Base-by-base conservation (phyloP, 2,888 invertebrate genomes). In the Pegoplata infirma region DNA sequence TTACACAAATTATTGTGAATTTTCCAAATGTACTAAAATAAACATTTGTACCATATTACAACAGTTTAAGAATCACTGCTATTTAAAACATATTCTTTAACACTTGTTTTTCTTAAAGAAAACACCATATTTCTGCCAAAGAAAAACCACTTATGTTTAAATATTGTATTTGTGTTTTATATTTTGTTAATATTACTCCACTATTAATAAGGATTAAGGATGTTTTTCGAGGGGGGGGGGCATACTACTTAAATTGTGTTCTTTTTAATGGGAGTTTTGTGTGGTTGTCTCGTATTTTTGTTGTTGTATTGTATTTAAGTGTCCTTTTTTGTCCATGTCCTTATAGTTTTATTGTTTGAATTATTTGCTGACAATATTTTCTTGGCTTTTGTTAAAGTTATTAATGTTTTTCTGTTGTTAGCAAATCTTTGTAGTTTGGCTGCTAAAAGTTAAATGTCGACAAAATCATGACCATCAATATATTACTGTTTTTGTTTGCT, bases 281-380 rank as follows among this genome's bases (percentile, higher is more conserved):
- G 10, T 32, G 32, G 32, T 32, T 32, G 6, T 32, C 8, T 32
- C 12, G 32, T 32, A 3, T 40, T 40, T 12, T 40, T n/a, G n/a
- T 12, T 40, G n/a, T 40, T n/a, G 8, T n/a, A n/a, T 12, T 10
- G 36, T 12, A 4, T 36, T 36, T 36, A 12, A 40, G 36, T 40
- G n/a, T 40, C 36, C 12, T 40, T 40, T n/a, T n/a, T n/a, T 40
- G n/a, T 40, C n/a, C 36, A 40, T n/a, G n/a, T n/a, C n/a, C 36
- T 12, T n/a, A n/a, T 40, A 40, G n/a, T n/a, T 40, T 40, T 40
- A 40, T n/a, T 40, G 36, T 40, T 40, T 40, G 36, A 40, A 47
- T 67, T 56, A 56, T 56, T 21, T 56, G 55, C 67, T 67, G 55
- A 67, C 55, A 47, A 61, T 46, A 63, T 19, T 21, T 46, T 6